A percentile compares a stretch with the other conserved stretches of the same genome.
Conservation (phyloP, 2,888 invertebrate genomes). For the Psylliodes chrysocephalus region DNA sequence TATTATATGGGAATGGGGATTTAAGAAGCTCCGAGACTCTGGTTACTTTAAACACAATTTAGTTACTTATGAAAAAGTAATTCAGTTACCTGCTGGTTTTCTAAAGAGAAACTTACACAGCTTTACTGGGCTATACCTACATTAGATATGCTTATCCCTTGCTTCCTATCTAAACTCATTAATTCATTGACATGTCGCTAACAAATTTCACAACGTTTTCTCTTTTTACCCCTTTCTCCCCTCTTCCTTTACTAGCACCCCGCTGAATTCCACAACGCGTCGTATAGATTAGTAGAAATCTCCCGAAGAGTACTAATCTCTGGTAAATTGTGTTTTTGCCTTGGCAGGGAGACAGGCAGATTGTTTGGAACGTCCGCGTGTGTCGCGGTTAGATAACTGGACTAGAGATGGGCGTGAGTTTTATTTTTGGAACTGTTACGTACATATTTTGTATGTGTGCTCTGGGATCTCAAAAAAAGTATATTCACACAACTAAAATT, state of each 20-base stretch:
- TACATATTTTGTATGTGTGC: background rate
- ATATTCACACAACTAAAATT: too few relatives aligned
- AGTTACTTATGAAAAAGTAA: too few relatives aligned
- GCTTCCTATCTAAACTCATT: too few relatives aligned
- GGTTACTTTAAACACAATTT: too few relatives aligned
- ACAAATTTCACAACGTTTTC: slow-evolving; percentile 26
- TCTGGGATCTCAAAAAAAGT: too few relatives aligned
- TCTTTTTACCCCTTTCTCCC: background rate
- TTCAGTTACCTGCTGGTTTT: too few relatives aligned
- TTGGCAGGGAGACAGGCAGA: slow-evolving; percentile 31
- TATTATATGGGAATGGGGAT: too few relatives aligned
- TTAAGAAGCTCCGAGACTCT: too few relatives aligned
- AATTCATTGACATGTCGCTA: slow-evolving; percentile 27
- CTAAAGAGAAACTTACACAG: too few relatives aligned
- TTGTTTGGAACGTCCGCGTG: slow-evolving; percentile 27
- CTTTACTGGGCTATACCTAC: too few relatives aligned
- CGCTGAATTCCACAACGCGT: background rate
- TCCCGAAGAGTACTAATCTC: slow-evolving; percentile 31
- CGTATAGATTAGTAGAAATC: slow-evolving; percentile 29
- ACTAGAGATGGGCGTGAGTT: slow-evolving; percentile 5
- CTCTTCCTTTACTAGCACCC: background rate
- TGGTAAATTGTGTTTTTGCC: slow-evolving; percentile 33
- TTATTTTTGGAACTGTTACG: background rate
- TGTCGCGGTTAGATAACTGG: background rate
- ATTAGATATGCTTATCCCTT: too few relatives aligned